These are phyloP conservation scores for Luidia sarsii DNA, from an alignment of 53 echinoderm and acorn worm genomes.

Conservation along the genomic window DNA sequence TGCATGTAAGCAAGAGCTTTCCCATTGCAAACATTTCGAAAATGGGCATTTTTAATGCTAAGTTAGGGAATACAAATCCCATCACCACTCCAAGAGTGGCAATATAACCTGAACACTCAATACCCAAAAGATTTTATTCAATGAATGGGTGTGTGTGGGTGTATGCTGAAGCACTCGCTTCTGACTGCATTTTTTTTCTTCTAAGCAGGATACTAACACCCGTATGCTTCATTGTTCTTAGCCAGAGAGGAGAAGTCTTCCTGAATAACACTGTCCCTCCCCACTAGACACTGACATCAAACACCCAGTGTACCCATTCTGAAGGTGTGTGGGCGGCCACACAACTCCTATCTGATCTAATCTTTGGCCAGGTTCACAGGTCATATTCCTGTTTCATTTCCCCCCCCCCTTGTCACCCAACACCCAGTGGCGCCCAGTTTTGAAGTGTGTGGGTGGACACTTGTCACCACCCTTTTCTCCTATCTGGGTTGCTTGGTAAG, in stretches of 20 bases:
- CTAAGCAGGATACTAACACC: slow-evolving; percentile 22
- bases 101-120: too few relatives aligned
- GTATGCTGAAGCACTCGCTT: neutral
- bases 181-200: slow-evolving; percentile 46
- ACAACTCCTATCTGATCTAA: slow-evolving; percentile 42
- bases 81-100: too few relatives aligned
- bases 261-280: slow-evolving; percentile 23
- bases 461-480: slow-evolving; percentile 26
- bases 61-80: too few relatives aligned
- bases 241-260: slow-evolving; percentile 7
- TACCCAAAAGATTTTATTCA: too few relatives aligned
- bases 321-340: slow-evolving; percentile 46
- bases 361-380: slow-evolving; percentile 11
- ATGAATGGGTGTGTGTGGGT: slow-evolving; percentile 17
- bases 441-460: slow-evolving; percentile 40
- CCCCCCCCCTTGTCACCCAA: slow-evolving; percentile 36
- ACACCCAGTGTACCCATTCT: slow-evolving; percentile 55
- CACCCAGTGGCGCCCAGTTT: slow-evolving; percentile 43
- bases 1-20: too few relatives aligned
- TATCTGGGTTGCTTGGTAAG: slow-evolving; percentile 15
- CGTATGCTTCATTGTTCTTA: slow-evolving; percentile 22
- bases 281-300: slow-evolving; percentile 40
- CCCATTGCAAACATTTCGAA: too few relatives aligned
- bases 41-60: too few relatives aligned
- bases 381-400: slow-evolving; percentile 40